These are phyloP conservation scores for Solenopsis invicta DNA, from an alignment of 1,140 invertebrate genomes.

Conservation along the genomic window DNA sequence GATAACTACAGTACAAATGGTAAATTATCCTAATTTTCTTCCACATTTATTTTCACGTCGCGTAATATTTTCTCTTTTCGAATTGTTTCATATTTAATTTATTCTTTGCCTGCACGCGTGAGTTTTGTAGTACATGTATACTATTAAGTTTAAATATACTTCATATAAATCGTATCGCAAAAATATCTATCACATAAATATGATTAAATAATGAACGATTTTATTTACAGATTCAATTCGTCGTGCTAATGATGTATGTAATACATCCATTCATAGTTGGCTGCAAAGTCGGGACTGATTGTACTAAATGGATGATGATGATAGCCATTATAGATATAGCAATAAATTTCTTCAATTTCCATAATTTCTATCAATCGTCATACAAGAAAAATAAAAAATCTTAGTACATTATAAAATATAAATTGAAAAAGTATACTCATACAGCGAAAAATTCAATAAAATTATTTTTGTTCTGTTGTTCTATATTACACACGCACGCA, in stretches of 20 bases:
- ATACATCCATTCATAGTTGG: background rate
- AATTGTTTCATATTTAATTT: background rate
- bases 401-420: background rate
- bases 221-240: constrained; percentile 53
- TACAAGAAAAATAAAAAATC: constrained; percentile 23
- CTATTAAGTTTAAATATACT: too few species aligned
- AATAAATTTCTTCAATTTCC: constrained; percentile 66
- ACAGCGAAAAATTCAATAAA: background rate
- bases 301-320: background rate
- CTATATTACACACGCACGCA: too few species aligned
- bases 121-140: too few species aligned
- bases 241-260: background rate
- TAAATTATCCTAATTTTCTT: constrained; percentile 48
- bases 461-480: background rate
- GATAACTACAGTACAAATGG: constrained; percentile 79
- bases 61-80: background rate
- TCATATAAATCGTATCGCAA: too few species aligned
- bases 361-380: constrained; percentile 55
- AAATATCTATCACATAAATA: too few species aligned
- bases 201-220: too few species aligned
- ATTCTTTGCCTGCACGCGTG: background rate
- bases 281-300: background rate
- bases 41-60: background rate
- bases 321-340: background rate
- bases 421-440: background rate